Percentiles rank a stretch among this genome's conserved stretches.
These are phyloP conservation scores for Argyrosomus japonicus DNA, from an alignment of 2,113 vertebrate species.

Conservation along the genomic window DNA sequence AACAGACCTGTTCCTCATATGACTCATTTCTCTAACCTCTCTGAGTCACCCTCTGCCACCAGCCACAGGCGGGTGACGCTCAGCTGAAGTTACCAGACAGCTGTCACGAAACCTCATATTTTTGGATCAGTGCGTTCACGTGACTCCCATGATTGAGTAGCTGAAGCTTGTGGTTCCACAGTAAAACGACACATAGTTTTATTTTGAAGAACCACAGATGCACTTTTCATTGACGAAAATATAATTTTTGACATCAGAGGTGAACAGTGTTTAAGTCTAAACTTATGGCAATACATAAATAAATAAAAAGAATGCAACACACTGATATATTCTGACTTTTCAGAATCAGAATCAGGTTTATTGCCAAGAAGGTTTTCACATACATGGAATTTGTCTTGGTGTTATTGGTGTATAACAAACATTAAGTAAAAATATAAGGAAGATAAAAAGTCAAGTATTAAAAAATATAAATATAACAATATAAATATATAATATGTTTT, in stretches of 20 bases:
- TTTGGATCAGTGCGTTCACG: background rate
- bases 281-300: no score
- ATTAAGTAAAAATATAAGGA: no score
- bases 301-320: no score
- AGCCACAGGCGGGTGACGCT: no score
- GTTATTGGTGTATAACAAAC: no score
- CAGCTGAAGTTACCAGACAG: background rate
- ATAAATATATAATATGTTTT: no score
- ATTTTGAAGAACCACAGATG: background rate
- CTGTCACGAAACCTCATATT: background rate
- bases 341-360: no score
- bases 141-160: background rate
- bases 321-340: background rate
- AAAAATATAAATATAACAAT: no score
- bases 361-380: no score
- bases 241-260: background rate
- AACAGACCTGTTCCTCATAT: slow-evolving; percentile 6
- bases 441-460: no score
- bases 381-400: no score
- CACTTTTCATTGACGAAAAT: background rate
- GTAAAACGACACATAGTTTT: background rate
- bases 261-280: background rate
- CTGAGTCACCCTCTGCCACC: background rate
- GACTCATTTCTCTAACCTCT: background rate
- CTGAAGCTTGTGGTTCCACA: background rate